Conservation (phyloP, 2,797 vertebrate genomes). For the Enteromius unitaeniatus region DNA sequence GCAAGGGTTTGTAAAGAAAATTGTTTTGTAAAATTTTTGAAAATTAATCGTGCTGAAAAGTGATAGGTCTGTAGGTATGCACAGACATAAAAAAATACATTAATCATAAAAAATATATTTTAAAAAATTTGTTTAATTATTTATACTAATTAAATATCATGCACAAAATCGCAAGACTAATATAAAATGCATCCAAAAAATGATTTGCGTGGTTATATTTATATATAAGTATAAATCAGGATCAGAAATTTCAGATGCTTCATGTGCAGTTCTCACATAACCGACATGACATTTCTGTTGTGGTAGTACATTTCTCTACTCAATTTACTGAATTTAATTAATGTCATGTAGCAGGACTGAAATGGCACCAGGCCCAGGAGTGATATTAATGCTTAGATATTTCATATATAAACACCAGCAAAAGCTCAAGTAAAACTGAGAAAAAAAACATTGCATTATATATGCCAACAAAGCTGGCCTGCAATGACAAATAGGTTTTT, state of each 20-base stretch:
- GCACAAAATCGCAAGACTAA: not conserved
- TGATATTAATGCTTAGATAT: conserved; percentile 3
- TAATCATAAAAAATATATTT: not conserved
- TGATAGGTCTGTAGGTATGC: not conserved
- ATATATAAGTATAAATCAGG: not conserved
- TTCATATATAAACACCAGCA: not conserved
- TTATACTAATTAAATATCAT: not conserved
- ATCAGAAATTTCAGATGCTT: not conserved
- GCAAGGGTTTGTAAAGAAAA: not conserved
- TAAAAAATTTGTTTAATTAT: not conserved
- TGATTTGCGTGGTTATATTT: not conserved
- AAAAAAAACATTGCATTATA: not conserved
- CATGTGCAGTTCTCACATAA: not conserved
- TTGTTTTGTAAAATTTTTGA: not conserved
- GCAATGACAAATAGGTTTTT: not conserved
- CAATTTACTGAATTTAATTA: not conserved
- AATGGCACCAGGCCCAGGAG: not conserved
- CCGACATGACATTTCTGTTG: not conserved
- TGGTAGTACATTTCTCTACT: not conserved
- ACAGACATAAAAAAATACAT: not conserved
- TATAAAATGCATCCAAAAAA: not conserved
- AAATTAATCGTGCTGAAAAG: not conserved
- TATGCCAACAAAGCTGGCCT: not conserved
- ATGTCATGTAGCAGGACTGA: not conserved
- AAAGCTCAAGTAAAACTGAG: not conserved